Percentiles rank a stretch among this genome's conserved stretches.
Evolutionary conservation across 2,888 invertebrate genomes (phyloP).

Genomic region (Rutpela maculata): DNA sequence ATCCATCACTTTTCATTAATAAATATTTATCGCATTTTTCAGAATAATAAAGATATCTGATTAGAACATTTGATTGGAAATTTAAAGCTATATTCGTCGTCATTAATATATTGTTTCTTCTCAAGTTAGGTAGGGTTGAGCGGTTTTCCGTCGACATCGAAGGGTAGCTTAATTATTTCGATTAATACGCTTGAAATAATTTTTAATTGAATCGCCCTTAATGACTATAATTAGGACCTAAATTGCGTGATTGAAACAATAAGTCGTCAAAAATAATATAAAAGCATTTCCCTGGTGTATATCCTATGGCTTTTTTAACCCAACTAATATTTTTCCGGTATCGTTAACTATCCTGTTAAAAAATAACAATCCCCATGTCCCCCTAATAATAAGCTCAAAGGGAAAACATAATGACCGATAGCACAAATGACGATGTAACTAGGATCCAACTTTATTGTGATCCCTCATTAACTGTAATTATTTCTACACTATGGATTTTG

Average conservation of each 20-base stretch:
- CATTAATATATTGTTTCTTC: constrained; percentile 41
- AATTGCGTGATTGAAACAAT: constrained; percentile 67
- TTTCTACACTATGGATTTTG: constrained; percentile 57
- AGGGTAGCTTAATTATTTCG: constrained; percentile 55
- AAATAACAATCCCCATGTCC: constrained; percentile 63
- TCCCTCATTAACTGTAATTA: constrained; percentile 69
- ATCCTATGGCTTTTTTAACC: constrained; percentile 62
- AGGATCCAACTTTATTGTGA: constrained; percentile 66
- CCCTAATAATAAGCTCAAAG: constrained; percentile 58
- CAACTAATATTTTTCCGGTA: constrained; percentile 63
- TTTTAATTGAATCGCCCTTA: constrained; percentile 67
- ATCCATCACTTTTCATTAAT: too few relatives aligned
- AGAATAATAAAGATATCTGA: too few relatives aligned
- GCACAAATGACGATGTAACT: constrained; percentile 66
- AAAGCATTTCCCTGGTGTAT: constrained; percentile 65
- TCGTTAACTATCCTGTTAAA: constrained; percentile 59
- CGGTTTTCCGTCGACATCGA: constrained; percentile 50
- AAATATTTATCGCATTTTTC: too few relatives aligned
- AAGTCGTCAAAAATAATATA: constrained; percentile 64
- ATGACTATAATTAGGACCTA: constrained; percentile 65
- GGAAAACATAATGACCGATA: constrained; percentile 66
- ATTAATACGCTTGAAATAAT: constrained; percentile 59
- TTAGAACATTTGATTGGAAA: too few relatives aligned
- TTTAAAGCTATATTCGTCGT: background rate
- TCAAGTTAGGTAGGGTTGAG: constrained; percentile 46